phyloP scores from a whole-genome alignment of 1,140 invertebrate genomes.

The Dinoponera quadriceps region DNA sequence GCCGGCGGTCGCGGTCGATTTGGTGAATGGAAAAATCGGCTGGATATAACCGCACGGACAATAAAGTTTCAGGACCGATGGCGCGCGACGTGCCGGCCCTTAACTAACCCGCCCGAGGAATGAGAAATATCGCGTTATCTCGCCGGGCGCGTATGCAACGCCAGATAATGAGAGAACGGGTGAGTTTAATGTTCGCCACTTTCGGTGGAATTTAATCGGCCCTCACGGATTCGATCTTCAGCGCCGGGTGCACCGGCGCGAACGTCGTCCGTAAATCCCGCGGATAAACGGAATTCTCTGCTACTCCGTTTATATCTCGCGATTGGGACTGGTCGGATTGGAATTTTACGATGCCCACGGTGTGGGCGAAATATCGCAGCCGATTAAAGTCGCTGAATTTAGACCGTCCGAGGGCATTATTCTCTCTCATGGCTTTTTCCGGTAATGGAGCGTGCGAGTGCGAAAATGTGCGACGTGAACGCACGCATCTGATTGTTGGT shows the following conservation, averaged over 20 bases:
- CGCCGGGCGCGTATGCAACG: not conserved
- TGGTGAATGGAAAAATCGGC: conserved; percentile 52
- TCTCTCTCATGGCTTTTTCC: too few species aligned
- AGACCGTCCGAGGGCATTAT: too few species aligned
- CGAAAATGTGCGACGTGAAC: not conserved
- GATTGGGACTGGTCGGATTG: not conserved
- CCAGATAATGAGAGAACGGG: not conserved
- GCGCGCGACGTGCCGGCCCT: too few species aligned
- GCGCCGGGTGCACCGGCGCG: not conserved
- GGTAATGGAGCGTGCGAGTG: too few species aligned
- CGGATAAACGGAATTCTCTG: not conserved
- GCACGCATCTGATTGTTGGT: not conserved
- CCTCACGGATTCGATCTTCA: conserved; percentile 1
- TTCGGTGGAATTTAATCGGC: not conserved
- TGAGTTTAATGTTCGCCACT: not conserved
- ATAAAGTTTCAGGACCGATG: not conserved
- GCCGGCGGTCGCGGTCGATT: not conserved
- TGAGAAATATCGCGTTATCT: not conserved
- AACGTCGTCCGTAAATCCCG: not conserved
- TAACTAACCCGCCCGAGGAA: not conserved
- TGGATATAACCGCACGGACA: conserved; percentile 25
- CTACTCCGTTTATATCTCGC: not conserved
- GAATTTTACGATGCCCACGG: too few species aligned
- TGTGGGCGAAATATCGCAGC: too few species aligned
- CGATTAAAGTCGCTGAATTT: too few species aligned